Evolutionary conservation across 1,140 invertebrate genomes (phyloP), one percentile per base, ranked within the genome.

Genomic region (Paramacrobiotus metropolitanus): DNA sequence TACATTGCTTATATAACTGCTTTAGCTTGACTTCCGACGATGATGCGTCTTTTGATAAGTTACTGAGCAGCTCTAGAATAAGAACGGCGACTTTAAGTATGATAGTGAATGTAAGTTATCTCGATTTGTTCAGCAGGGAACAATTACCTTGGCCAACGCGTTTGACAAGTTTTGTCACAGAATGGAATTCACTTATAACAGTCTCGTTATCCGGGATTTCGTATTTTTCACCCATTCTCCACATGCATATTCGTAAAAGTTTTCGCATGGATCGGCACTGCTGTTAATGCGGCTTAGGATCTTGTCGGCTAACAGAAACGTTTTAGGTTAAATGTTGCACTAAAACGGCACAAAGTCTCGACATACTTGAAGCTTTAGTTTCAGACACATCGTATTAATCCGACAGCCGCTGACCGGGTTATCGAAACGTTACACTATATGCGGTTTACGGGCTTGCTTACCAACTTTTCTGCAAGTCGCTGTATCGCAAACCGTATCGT

Each of bases 181-280:
- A 30, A 55, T 72, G 66, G 65, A 83, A 72, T 81, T 79, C 67
- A 81, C 80, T 81, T 79, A 82, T 0, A 76, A 79, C 0, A 77
- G 77, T 55, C 80, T 76, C 69, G 80, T 81, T 63, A 2, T 83
- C 80, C 0, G 81, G 81, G 60, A 82, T 79, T 0, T 80, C 80
- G 68, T 82, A 75, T 61, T 75, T 75, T 60, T 76, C 72, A 40
- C n/a, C 34, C 34, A 40, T 9, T 40, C n/a, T 9, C 34, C 34
- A n/a, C 34, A 40, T 9, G 34, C 34, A n/a, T 40, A 40, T 9
- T 40, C n/a, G 34, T 9, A 40, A 40, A 40, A 40, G 34, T 40
- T n/a, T 9, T 40, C 9, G n/a, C 34, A 40, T n/a, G 34, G 34
- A 40, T 40, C 34, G 34, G 34, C 34, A n/a, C 34, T 40, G 9